phyloP scores from a whole-genome alignment of 1,140 invertebrate genomes.

The Saccostrea glomerata region DNA sequence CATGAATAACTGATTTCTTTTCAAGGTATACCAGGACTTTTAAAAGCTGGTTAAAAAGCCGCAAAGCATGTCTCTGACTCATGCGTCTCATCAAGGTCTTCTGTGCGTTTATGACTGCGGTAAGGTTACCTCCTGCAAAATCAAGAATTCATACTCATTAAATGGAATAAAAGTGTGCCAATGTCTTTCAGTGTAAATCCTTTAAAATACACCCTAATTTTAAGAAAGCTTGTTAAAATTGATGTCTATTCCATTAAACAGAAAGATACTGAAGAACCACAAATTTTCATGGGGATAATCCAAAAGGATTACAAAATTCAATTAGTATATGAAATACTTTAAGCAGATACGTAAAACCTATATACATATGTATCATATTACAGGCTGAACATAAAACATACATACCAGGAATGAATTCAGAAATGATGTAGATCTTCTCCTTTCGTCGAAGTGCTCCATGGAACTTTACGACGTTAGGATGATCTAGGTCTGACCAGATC shows the following conservation, averaged over 20 bases:
- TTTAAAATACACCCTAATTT: too few relatives aligned
- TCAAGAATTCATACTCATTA: too few relatives aligned
- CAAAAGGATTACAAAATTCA: too few relatives aligned
- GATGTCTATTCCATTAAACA: too few relatives aligned
- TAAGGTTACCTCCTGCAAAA: conserved; percentile 69
- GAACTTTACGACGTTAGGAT: conserved; percentile 68
- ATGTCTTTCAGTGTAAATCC: too few relatives aligned
- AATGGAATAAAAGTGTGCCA: too few relatives aligned
- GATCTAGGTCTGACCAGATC: conserved; percentile 70
- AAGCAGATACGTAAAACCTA: too few relatives aligned
- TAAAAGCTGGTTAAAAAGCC: conserved; percentile 70
- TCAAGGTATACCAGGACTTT: conserved; percentile 68
- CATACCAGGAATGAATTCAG: conserved; percentile 73
- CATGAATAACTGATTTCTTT: conserved; percentile 70
- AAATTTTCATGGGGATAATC: too few relatives aligned
- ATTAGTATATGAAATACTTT: too few relatives aligned
- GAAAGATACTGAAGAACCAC: too few relatives aligned
- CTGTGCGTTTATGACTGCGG: conserved; percentile 69
- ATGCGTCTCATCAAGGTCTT: conserved; percentile 62
- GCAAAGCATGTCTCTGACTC: conserved; percentile 68
- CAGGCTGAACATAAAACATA: not conserved
- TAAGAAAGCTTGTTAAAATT: too few relatives aligned
- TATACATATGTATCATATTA: too few relatives aligned
- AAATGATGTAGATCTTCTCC: conserved; percentile 71
- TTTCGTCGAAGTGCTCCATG: conserved; percentile 71